Conservation (phyloP, 2,888 invertebrate genomes). For the Melieria omissa region DNA sequence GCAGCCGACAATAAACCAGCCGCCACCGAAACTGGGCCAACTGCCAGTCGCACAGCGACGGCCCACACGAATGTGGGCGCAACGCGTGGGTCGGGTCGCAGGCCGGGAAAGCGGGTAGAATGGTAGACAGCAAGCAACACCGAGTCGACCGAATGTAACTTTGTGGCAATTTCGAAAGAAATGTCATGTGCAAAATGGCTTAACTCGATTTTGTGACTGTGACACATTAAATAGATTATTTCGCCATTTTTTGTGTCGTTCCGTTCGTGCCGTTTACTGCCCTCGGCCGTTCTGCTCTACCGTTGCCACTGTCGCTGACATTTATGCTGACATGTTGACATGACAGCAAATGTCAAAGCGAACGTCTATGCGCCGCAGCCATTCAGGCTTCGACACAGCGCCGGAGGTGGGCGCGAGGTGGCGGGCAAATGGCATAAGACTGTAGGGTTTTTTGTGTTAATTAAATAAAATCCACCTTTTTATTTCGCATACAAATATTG, state of each 20-base stretch:
- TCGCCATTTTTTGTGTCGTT: slow-evolving; percentile 15
- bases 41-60: neutral
- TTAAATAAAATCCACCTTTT: no score
- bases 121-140: neutral
- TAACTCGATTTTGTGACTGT: slow-evolving; percentile 18
- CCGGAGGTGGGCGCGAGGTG: no score
- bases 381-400: no score
- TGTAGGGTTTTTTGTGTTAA: no score
- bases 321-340: slow-evolving; percentile 9
- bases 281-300: neutral
- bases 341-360: slow-evolving; percentile 5
- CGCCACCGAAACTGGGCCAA: neutral
- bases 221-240: slow-evolving; percentile 32
- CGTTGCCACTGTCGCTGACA: slow-evolving; percentile 1
- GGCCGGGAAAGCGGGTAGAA: neutral
- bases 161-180: slow-evolving; percentile 1
- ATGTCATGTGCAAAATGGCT: slow-evolving; percentile 30
- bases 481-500: no score
- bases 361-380: no score
- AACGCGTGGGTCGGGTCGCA: neutral
- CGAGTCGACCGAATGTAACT: neutral
- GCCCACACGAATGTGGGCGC: neutral
- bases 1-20: slow-evolving; percentile 7
- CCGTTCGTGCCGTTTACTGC: neutral
- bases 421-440: no score